Evolutionary conservation across 2,888 invertebrate genomes (phyloP).

Genomic region (Adelognathus sp.): DNA sequence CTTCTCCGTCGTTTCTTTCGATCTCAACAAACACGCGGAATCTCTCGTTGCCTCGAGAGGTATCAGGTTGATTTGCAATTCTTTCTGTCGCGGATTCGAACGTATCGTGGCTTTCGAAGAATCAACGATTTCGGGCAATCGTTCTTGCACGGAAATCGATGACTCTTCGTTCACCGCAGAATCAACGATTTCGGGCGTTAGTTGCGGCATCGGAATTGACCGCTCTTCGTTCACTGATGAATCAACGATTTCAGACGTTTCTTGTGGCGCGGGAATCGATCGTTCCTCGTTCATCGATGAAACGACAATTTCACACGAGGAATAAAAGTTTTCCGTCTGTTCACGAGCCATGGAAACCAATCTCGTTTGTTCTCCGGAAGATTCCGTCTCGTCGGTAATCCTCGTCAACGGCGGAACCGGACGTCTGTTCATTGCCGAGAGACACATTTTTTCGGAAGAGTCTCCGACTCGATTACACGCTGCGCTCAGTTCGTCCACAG

Average conservation of each 20-base stretch:
- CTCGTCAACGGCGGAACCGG: background rate
- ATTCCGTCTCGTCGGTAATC: background rate
- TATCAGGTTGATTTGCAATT: background rate
- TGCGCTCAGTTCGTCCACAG: background rate
- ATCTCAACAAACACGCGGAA: background rate
- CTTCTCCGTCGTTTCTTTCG: background rate
- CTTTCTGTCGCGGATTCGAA: background rate
- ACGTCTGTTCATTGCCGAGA: background rate
- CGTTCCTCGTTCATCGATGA: no score
- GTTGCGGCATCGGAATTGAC: background rate
- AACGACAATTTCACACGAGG: no score
- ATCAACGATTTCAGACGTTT: background rate
- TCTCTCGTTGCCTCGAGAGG: background rate
- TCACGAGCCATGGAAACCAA: no score
- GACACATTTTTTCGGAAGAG: background rate
- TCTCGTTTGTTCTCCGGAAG: background rate
- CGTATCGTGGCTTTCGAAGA: background rate
- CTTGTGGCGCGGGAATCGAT: background rate
- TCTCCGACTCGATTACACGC: background rate
- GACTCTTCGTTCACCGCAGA: background rate
- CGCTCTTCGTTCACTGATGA: background rate
- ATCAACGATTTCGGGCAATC: background rate
- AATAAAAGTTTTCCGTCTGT: no score
- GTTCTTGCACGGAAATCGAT: background rate
- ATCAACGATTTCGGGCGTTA: background rate